Percentiles rank a stretch among this genome's conserved stretches.
Conservation (phyloP, 2,113 vertebrate genomes). For the Apodemus speciosus region DNA sequence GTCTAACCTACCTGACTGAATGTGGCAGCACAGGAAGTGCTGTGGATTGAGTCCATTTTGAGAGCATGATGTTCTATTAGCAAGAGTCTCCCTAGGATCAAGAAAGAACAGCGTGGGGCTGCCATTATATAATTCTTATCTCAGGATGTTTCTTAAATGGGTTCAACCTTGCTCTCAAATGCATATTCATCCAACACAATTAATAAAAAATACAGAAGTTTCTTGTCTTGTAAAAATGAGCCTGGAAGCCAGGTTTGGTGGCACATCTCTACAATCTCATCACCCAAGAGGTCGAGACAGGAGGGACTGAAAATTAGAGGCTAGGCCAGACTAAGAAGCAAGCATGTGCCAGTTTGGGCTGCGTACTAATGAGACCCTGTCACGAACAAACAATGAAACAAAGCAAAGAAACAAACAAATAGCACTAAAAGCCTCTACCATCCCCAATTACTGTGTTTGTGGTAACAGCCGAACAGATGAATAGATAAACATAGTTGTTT, state of each 20-base stretch:
- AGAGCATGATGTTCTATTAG: background rate
- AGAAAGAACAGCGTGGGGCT: background rate
- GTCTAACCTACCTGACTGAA: background rate
- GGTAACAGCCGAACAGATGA: background rate
- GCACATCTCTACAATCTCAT: background rate
- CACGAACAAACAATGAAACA: background rate
- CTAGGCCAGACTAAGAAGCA: background rate
- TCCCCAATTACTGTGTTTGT: background rate
- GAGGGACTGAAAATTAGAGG: background rate
- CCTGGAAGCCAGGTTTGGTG: background rate
- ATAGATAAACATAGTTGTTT: conserved; percentile 24
- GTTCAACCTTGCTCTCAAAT: conserved; percentile 30
- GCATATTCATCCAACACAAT: background rate
- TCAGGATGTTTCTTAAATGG: background rate
- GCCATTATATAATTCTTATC: background rate
- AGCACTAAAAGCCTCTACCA: background rate
- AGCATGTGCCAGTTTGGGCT: background rate
- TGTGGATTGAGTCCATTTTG: background rate
- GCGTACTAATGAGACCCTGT: background rate
- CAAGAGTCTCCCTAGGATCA: background rate
- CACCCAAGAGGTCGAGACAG: background rate
- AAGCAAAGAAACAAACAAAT: background rate
- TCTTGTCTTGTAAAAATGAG: background rate
- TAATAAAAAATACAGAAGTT: conserved; percentile 13
- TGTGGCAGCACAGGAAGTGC: background rate